phyloP scores from a whole-genome alignment of 1,140 invertebrate species.

The Drosophila suzukii region DNA sequence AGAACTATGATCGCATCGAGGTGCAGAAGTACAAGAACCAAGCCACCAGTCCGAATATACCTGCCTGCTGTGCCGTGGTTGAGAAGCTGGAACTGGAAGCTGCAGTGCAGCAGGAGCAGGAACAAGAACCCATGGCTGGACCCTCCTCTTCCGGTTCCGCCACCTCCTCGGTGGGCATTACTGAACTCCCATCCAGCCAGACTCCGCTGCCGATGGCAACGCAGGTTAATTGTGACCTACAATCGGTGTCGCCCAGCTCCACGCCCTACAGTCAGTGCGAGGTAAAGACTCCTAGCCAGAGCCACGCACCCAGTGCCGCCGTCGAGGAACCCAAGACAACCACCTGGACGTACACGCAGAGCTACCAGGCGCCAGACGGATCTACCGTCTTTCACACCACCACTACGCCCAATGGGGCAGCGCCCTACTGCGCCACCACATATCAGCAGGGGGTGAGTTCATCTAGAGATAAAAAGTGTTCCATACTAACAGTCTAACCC shows the following conservation, averaged over 20 bases:
- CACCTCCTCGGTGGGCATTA: slow-evolving; percentile 23
- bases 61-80: slow-evolving; percentile 64
- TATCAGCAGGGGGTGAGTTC: slow-evolving; percentile 83
- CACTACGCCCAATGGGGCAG: slow-evolving; percentile 67
- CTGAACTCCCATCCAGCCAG: slow-evolving; percentile 55
- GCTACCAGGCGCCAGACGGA: slow-evolving; percentile 77
- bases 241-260: slow-evolving; percentile 75
- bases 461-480: neutral
- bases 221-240: slow-evolving; percentile 66
- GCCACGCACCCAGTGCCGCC: slow-evolving; percentile 54
- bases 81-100: slow-evolving; percentile 56
- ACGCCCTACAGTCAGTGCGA: slow-evolving; percentile 80
- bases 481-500: neutral
- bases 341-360: slow-evolving; percentile 80
- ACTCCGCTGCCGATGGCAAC: slow-evolving; percentile 53
- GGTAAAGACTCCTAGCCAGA: slow-evolving; percentile 56
- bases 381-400: slow-evolving; percentile 82
- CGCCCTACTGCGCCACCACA: slow-evolving; percentile 81
- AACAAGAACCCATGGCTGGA: slow-evolving; percentile 23
- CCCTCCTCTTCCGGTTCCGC: slow-evolving; percentile 25
- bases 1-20: slow-evolving; percentile 82
- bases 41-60: slow-evolving; percentile 84
- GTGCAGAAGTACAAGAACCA: slow-evolving; percentile 84
- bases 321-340: slow-evolving; percentile 76
- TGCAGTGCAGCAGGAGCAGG: slow-evolving; percentile 33